A percentile compares a stretch with the other conserved stretches of the same genome.
Conservation (phyloP, 2,888 invertebrate genomes). For the Cephus nigrinus region DNA sequence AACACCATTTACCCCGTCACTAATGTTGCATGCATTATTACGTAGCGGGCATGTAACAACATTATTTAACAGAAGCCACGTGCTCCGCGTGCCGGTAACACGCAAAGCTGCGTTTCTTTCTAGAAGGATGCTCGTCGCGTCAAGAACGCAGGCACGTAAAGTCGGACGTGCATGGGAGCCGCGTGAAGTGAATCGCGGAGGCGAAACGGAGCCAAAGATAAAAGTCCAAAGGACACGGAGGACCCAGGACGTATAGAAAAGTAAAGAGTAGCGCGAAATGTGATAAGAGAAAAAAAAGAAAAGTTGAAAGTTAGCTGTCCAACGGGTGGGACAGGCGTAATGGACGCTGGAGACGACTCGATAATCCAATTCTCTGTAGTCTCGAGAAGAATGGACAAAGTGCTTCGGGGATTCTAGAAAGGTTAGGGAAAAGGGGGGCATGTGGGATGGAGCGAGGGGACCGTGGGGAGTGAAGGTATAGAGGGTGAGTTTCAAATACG, state of each 20-base stretch:
- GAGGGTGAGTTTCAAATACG: conserved; percentile 21
- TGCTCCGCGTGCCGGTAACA: conserved; percentile 16
- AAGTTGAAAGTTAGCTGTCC: background rate
- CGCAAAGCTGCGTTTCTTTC: background rate
- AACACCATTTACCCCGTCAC: conserved; percentile 13
- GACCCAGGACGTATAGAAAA: background rate
- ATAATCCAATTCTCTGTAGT: background rate
- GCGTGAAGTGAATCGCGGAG: background rate
- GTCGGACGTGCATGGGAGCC: background rate
- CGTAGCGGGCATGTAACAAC: conserved; percentile 14
- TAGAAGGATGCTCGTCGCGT: background rate
- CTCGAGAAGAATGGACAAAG: background rate
- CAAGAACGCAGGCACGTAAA: background rate
- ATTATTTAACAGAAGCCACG: conserved; percentile 24
- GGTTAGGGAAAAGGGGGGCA: background rate
- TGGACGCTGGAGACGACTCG: background rate
- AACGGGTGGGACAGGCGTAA: background rate
- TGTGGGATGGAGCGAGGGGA: background rate
- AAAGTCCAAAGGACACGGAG: background rate
- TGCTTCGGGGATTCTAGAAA: background rate
- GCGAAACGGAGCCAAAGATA: background rate
- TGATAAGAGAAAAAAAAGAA: background rate
- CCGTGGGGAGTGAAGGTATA: background rate
- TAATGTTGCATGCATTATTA: conserved; percentile 28
- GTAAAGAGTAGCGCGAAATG: background rate